A percentile compares a stretch with the other conserved stretches of the same genome.
phyloP scores from a whole-genome alignment of 2,888 invertebrate genomes.

The Clistopyga incitator region DNA sequence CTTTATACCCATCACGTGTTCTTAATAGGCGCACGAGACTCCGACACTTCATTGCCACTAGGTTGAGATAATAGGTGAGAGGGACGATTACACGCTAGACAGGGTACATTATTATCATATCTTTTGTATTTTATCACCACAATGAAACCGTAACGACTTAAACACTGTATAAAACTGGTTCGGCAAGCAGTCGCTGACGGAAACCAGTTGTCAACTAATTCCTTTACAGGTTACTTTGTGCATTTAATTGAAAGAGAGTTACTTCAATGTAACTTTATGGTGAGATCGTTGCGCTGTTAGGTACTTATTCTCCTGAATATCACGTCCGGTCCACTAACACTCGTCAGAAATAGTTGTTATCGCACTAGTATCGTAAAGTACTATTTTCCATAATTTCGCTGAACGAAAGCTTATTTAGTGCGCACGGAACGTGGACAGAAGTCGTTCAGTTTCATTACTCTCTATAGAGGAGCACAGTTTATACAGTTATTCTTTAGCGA shows the following conservation, averaged over 20 bases:
- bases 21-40: background rate
- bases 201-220: too few relatives aligned
- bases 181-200: too few relatives aligned
- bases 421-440: too few relatives aligned
- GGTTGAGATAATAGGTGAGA: background rate
- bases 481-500: too few relatives aligned
- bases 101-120: background rate
- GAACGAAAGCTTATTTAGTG: too few relatives aligned
- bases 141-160: background rate
- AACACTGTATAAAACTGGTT: background rate
- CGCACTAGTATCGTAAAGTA: too few relatives aligned
- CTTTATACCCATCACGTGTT: background rate
- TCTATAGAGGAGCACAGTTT: too few relatives aligned
- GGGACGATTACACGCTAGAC: background rate
- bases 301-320: too few relatives aligned
- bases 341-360: too few relatives aligned
- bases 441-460: too few relatives aligned
- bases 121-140: background rate
- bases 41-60: slow-evolving; percentile 9
- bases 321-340: too few relatives aligned
- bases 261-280: background rate
- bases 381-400: too few relatives aligned
- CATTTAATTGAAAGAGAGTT: background rate
- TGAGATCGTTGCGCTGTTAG: background rate
- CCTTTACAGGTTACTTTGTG: background rate